Evolutionary conservation across 2,797 vertebrate genomes (phyloP).

Genomic region (Eurystomus glaucurus): DNA sequence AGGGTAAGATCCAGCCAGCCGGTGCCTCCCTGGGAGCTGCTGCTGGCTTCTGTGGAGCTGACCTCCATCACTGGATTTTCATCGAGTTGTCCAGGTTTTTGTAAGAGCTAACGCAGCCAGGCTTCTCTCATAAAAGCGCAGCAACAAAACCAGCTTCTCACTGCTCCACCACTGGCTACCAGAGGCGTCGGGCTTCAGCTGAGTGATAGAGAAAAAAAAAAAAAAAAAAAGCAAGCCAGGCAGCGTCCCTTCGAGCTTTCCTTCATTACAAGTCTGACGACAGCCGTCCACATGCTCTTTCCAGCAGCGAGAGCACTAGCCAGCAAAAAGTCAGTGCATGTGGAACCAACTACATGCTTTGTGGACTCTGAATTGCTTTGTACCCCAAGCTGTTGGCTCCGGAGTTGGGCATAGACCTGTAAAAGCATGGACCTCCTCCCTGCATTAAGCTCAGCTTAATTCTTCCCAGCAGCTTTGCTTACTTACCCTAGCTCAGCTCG

Average conservation of each 20-base stretch:
- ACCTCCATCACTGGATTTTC: conserved; percentile 64
- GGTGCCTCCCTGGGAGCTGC: neutral
- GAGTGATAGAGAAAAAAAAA: conserved; percentile 4
- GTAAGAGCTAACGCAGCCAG: conserved; percentile 18
- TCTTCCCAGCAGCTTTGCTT: neutral
- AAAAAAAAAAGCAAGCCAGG: neutral
- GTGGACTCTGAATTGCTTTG: neutral
- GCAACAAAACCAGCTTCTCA: conserved; percentile 54
- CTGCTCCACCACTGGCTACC: conserved; percentile 62
- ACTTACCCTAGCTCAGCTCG: neutral
- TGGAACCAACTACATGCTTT: neutral
- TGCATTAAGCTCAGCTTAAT: neutral
- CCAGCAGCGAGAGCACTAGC: neutral
- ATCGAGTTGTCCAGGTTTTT: neutral
- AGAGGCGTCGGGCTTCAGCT: conserved; percentile 59
- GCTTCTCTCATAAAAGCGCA: neutral
- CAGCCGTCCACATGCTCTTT: neutral
- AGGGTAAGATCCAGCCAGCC: conserved; percentile 27
- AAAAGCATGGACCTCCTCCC: neutral
- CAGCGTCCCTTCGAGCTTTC: conserved; percentile 32
- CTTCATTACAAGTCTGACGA: conserved; percentile 32
- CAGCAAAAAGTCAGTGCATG: neutral
- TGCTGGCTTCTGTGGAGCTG: conserved; percentile 64
- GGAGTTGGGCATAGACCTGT: neutral
- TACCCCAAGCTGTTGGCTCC: neutral